phyloP scores from a whole-genome alignment of 2,888 invertebrate species.

The Nomada lathburiana region DNA sequence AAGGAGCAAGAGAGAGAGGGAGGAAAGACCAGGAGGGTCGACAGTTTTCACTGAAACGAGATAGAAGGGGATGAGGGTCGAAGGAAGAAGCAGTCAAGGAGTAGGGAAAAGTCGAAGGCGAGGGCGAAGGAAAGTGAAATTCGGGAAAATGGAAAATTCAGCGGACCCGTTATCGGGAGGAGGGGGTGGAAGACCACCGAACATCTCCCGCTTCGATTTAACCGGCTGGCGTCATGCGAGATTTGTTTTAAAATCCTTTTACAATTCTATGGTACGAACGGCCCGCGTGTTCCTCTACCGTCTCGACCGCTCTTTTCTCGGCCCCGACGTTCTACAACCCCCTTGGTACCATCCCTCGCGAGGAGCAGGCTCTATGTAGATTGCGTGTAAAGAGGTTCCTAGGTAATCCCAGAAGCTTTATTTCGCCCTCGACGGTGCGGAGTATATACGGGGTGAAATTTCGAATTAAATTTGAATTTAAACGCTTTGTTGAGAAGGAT shows the following conservation, averaged over 20 bases:
- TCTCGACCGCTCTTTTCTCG: slow-evolving; percentile 46
- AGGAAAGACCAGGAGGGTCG: slow-evolving; percentile 38
- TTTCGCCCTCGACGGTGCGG: slow-evolving; percentile 21
- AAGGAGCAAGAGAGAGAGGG: slow-evolving; percentile 47
- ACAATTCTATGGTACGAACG: slow-evolving; percentile 78
- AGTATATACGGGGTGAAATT: not conserved
- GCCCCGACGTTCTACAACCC: slow-evolving; percentile 43
- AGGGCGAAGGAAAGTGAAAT: slow-evolving; percentile 68
- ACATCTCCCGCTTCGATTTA: slow-evolving; percentile 82
- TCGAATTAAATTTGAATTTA: not conserved
- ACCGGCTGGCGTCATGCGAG: slow-evolving; percentile 79
- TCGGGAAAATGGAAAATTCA: slow-evolving; percentile 82
- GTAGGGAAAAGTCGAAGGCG: slow-evolving; percentile 37
- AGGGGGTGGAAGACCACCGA: slow-evolving; percentile 78
- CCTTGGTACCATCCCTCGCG: slow-evolving; percentile 46
- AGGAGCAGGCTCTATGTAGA: slow-evolving; percentile 70
- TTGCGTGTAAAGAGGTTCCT: slow-evolving; percentile 77
- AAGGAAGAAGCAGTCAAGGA: slow-evolving; percentile 51
- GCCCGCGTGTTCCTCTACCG: slow-evolving; percentile 47
- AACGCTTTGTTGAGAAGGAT: no score
- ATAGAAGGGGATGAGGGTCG: slow-evolving; percentile 30
- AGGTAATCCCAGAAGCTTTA: slow-evolving; percentile 74
- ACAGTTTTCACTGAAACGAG: slow-evolving; percentile 75
- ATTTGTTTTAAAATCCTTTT: slow-evolving; percentile 84
- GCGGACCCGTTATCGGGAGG: slow-evolving; percentile 56